Conservation (phyloP, 2,113 vertebrate genomes). For the Chloropsis hardwickii region DNA sequence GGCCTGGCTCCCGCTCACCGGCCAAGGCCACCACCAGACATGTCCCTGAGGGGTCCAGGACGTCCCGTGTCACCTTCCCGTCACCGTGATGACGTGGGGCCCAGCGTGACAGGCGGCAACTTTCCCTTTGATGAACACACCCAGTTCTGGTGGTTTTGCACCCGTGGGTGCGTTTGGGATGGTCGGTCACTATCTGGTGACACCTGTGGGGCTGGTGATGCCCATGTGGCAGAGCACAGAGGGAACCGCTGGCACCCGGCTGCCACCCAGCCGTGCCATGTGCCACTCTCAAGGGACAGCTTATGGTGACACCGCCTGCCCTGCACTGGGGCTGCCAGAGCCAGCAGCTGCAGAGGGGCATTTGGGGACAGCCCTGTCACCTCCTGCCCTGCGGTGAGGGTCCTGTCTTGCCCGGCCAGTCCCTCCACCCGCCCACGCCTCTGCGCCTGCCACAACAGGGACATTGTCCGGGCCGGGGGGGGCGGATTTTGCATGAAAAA, state of each 20-base stretch:
- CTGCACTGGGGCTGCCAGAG: fast-evolving
- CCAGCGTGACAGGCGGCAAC: fast-evolving
- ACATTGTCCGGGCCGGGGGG: neutral
- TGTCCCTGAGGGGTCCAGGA: neutral
- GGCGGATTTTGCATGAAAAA: neutral
- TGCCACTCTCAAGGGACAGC: neutral
- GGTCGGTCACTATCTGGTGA: fast-evolving
- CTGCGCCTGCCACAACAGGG: neutral
- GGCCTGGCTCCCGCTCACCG: neutral
- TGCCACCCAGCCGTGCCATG: fast-evolving
- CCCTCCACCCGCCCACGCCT: neutral
- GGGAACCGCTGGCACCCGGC: neutral
- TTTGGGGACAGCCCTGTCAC: slow-evolving; percentile 26
- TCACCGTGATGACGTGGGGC: neutral
- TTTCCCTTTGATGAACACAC: neutral
- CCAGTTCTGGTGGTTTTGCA: fast-evolving
- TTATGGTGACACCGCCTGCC: fast-evolving
- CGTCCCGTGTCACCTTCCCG: neutral
- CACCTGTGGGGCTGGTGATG: neutral
- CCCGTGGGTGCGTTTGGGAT: fast-evolving
- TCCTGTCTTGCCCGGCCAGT: neutral
- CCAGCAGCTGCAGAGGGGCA: neutral
- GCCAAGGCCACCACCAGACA: neutral
- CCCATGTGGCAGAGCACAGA: fast-evolving
- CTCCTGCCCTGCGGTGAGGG: slow-evolving; percentile 10